Conservation (phyloP, 2,888 invertebrate species). For the Papilio gigon region DNA sequence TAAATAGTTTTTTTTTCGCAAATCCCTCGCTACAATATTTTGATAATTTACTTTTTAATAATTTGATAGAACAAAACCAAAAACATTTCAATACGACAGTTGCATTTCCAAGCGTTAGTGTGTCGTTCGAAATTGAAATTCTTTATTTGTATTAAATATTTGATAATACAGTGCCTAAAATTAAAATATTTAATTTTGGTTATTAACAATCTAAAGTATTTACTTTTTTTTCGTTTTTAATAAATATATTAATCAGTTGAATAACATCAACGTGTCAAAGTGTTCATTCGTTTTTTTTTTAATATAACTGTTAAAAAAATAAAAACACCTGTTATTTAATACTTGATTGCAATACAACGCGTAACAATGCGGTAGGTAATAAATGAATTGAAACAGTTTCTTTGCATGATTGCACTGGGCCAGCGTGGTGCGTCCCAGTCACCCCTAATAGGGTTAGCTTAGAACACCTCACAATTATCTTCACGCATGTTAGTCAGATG, state of each 20-base stretch:
- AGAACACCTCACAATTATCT: too few relatives aligned
- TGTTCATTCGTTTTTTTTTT: background rate
- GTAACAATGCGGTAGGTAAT: conserved; percentile 23
- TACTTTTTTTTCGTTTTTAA: too few relatives aligned
- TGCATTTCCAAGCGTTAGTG: background rate
- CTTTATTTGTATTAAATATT: too few relatives aligned
- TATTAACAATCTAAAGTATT: too few relatives aligned
- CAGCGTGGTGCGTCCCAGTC: too few relatives aligned
- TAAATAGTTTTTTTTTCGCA: background rate
- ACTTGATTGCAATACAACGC: background rate
- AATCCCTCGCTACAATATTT: background rate
- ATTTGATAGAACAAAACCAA: background rate
- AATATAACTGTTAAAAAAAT: background rate
- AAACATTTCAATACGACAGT: background rate
- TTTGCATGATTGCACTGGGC: too few relatives aligned
- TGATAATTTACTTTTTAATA: background rate
- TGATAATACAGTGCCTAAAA: too few relatives aligned
- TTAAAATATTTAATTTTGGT: too few relatives aligned
- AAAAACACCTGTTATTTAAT: background rate
- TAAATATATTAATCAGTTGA: too few relatives aligned
- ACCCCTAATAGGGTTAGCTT: too few relatives aligned
- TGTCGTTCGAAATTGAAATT: background rate
- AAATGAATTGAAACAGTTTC: background rate
- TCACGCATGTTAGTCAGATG: too few relatives aligned
- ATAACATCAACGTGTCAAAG: background rate